Conservation (phyloP, 2,888 invertebrate genomes). For the Pyrocoelia pectoralis region DNA sequence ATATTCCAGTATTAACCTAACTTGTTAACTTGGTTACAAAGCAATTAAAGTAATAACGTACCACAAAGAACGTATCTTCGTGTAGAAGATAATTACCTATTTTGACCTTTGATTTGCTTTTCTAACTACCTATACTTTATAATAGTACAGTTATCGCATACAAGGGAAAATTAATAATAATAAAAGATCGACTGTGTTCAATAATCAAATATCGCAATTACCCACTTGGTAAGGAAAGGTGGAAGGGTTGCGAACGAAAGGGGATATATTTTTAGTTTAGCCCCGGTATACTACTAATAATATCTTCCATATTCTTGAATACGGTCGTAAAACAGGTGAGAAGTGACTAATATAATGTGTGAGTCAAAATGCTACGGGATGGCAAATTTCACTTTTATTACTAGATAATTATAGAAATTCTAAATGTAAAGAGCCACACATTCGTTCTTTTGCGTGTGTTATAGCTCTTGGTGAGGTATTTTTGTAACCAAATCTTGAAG, state of each 20-base stretch:
- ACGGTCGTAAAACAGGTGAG: not conserved
- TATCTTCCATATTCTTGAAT: not conserved
- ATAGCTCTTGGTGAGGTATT: not conserved
- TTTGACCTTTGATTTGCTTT: not conserved
- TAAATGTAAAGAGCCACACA: not conserved
- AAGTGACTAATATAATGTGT: not conserved
- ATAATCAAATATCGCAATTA: no score
- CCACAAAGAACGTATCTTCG: constrained; percentile 2
- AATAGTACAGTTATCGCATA: not conserved
- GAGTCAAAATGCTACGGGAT: not conserved
- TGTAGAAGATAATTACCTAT: not conserved
- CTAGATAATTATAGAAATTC: constrained; percentile 5
- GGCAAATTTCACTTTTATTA: constrained; percentile 5
- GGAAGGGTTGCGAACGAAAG: no score
- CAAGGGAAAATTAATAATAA: no score
- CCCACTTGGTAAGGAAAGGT: no score
- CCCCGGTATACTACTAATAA: not conserved
- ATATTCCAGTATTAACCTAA: constrained; percentile 5
- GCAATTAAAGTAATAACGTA: constrained; percentile 6
- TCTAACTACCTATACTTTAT: not conserved
- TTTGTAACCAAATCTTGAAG: no score
- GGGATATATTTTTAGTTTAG: no score
- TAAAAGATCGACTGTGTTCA: no score
- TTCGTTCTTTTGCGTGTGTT: not conserved
- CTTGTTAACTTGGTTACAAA: constrained; percentile 4